Evolutionary conservation across 2,113 vertebrate genomes (phyloP).

Genomic region (Ornithorhynchus anatinus): DNA sequence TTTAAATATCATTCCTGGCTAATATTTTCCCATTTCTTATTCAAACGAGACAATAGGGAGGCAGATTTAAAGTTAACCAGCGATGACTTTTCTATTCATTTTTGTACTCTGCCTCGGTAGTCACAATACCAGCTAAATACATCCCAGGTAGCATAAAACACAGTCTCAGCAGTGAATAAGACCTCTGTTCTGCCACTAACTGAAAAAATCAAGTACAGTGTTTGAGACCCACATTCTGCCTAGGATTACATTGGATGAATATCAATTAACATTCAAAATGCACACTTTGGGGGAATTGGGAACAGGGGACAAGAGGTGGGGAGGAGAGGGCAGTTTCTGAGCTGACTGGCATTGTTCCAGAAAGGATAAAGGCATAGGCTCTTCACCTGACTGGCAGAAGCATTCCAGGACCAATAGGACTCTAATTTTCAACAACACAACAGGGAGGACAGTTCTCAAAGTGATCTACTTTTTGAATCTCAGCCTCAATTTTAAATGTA

Average conservation of each 20-base stretch:
- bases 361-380: constrained; percentile 79
- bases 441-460: no score
- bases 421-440: constrained; percentile 42
- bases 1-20: constrained; percentile 21
- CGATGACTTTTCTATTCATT: background rate
- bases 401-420: constrained; percentile 82
- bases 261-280: constrained; percentile 45
- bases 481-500: no score
- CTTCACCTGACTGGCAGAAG: constrained; percentile 88
- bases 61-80: constrained; percentile 32
- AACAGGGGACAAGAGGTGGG: no score
- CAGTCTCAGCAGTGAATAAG: background rate
- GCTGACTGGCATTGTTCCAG: constrained; percentile 73
- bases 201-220: constrained; percentile 18
- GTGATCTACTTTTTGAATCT: no score
- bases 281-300: background rate
- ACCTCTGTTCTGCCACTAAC: constrained; percentile 19
- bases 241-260: no score
- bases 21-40: constrained; percentile 34
- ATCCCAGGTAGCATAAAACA: background rate
- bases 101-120: background rate
- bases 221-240: constrained; percentile 19
- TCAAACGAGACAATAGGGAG: constrained; percentile 32
- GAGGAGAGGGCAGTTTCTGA: constrained; percentile 69
- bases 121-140: constrained; percentile 6